These are phyloP conservation scores for Microcebus ravelobensis DNA, from an alignment of 2,113 vertebrate species.

Conservation along the genomic window DNA sequence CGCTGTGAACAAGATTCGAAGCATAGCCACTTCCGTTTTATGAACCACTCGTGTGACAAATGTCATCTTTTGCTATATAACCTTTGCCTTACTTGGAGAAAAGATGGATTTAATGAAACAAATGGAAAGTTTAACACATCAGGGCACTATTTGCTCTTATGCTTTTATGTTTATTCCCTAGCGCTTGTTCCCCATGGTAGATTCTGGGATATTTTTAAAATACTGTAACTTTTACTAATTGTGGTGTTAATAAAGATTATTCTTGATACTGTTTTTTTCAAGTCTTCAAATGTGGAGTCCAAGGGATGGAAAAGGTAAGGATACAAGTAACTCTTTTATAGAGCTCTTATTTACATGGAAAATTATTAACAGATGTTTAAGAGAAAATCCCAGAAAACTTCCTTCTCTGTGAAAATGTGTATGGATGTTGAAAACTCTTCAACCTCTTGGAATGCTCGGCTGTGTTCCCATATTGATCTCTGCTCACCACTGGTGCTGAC, in stretches of 20 bases:
- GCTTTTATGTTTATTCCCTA: neutral
- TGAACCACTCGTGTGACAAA: neutral
- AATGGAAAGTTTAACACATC: neutral
- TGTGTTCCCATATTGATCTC: neutral
- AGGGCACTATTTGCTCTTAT: neutral
- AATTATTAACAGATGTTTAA: neutral
- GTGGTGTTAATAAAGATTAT: constrained; percentile 13
- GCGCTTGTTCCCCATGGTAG: neutral
- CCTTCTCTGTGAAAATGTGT: neutral
- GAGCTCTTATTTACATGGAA: neutral
- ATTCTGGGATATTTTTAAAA: constrained; percentile 8
- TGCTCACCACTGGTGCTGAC: neutral
- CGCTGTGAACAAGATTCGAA: neutral
- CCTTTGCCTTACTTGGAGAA: neutral
- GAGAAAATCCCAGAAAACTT: neutral
- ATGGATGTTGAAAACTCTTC: neutral
- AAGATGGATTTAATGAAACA: neutral
- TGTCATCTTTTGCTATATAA: neutral
- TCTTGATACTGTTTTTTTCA: neutral
- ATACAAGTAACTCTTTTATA: neutral
- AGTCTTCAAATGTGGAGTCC: neutral
- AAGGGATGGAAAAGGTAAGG: neutral
- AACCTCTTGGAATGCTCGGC: neutral
- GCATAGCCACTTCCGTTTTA: neutral
- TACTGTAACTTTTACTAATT: neutral